These are phyloP conservation scores for Bostrychus sinensis DNA, from an alignment of 2,113 vertebrate species.

Conservation along the genomic window DNA sequence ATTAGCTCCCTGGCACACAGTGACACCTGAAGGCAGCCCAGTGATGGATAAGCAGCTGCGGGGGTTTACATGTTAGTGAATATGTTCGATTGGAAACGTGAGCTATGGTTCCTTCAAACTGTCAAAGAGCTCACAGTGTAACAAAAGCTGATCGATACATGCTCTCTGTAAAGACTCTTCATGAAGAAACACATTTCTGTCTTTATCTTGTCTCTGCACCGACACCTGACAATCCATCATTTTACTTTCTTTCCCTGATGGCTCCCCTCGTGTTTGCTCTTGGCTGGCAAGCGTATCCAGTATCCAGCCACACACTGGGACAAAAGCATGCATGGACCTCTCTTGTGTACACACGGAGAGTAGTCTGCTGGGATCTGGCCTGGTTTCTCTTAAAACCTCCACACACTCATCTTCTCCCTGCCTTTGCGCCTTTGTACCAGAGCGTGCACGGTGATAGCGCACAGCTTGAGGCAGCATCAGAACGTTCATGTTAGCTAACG, in stretches of 20 bases:
- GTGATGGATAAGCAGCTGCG: constrained; percentile 57
- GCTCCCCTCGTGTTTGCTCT: too few relatives aligned
- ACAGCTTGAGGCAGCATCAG: constrained; percentile 23
- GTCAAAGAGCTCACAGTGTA: constrained; percentile 63
- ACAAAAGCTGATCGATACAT: constrained; percentile 64
- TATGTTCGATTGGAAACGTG: constrained; percentile 18
- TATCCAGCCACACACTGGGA: constrained; percentile 16
- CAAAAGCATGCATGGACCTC: constrained; percentile 19
- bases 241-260: constrained; percentile 25
- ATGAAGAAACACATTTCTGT: constrained; percentile 39
- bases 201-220: constrained; percentile 28
- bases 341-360: constrained; percentile 19
- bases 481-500: neutral
- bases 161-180: constrained; percentile 57
- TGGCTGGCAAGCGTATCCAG: constrained; percentile 30
- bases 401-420: constrained; percentile 8
- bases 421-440: constrained; percentile 21
- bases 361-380: constrained; percentile 69
- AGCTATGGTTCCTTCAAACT: constrained; percentile 49
- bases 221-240: constrained; percentile 49
- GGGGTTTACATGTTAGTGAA: constrained; percentile 4
- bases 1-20: constrained; percentile 66
- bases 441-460: constrained; percentile 13
- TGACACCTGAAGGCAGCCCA: constrained; percentile 29
- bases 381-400: constrained; percentile 53